phyloP scores from a whole-genome alignment of 2,797 vertebrate species.

The Aselliscus stoliczkanus region DNA sequence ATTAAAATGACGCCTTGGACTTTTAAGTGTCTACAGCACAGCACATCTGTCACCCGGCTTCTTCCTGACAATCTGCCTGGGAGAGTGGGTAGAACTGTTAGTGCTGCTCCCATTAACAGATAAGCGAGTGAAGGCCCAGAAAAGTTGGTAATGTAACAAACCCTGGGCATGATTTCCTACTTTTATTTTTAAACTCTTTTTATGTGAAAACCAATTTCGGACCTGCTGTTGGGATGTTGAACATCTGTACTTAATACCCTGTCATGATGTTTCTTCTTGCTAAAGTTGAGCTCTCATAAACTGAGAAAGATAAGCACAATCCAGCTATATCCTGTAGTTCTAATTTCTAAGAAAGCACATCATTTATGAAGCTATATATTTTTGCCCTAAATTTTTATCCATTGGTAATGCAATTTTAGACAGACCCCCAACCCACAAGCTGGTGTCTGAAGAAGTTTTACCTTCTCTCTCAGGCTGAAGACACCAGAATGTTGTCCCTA shows the following conservation, averaged over 20 bases:
- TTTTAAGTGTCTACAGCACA: not conserved
- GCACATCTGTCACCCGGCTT: not conserved
- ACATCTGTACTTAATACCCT: not conserved
- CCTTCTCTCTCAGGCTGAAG: not conserved
- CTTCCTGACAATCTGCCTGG: not conserved
- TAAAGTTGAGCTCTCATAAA: not conserved
- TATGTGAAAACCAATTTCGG: not conserved
- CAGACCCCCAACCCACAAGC: not conserved
- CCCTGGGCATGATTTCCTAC: not conserved
- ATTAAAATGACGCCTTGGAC: conserved; percentile 28
- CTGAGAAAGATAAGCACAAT: not conserved
- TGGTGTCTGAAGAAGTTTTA: not conserved
- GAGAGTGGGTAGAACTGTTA: not conserved
- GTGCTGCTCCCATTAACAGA: not conserved
- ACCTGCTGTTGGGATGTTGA: not conserved
- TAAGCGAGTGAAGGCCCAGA: not conserved
- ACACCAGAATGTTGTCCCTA: not conserved
- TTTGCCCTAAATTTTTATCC: conserved; percentile 5
- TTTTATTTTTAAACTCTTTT: conserved; percentile 13
- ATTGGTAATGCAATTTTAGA: not conserved
- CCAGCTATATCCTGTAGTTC: not conserved
- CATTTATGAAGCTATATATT: not conserved
- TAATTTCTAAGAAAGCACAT: conserved; percentile 27
- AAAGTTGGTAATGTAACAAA: not conserved
- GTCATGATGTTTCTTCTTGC: not conserved